phyloP scores from a whole-genome alignment of 2,888 invertebrate species.

The Phragmatobia fuliginosa region DNA sequence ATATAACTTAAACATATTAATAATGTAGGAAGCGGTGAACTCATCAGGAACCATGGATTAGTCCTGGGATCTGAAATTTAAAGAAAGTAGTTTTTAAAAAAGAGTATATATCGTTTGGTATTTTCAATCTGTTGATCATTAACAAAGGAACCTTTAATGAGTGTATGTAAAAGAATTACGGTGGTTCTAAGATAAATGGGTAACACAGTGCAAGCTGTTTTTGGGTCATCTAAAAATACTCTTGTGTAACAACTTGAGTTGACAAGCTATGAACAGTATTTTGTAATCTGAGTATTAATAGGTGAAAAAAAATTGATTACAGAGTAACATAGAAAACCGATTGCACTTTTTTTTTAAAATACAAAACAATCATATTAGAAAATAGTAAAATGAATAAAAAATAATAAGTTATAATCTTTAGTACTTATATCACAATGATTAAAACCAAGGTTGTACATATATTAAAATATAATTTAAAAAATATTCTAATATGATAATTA shows the following conservation, averaged over 20 bases:
- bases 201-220: constrained; percentile 47
- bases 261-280: constrained; percentile 3
- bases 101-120: background rate
- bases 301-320: background rate
- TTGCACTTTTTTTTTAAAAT: background rate
- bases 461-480: background rate
- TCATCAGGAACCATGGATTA: constrained; percentile 97
- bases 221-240: constrained; percentile 66
- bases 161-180: constrained; percentile 9
- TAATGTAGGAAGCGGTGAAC: constrained; percentile 96
- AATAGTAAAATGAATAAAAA: background rate
- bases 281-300: background rate
- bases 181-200: constrained; percentile 46
- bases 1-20: constrained; percentile 96
- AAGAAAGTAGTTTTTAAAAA: constrained; percentile 25
- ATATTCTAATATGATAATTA: background rate
- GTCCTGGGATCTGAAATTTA: constrained; percentile 93
- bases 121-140: background rate
- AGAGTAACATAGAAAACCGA: background rate
- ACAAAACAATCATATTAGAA: background rate
- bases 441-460: background rate
- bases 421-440: background rate
- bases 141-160: background rate
- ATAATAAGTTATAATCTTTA: background rate
- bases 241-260: constrained; percentile 48